Evolutionary conservation across 37 sponge, comb jelly and placozoan genomes (phyloP).

Genomic region (Corticium candelabrum): DNA sequence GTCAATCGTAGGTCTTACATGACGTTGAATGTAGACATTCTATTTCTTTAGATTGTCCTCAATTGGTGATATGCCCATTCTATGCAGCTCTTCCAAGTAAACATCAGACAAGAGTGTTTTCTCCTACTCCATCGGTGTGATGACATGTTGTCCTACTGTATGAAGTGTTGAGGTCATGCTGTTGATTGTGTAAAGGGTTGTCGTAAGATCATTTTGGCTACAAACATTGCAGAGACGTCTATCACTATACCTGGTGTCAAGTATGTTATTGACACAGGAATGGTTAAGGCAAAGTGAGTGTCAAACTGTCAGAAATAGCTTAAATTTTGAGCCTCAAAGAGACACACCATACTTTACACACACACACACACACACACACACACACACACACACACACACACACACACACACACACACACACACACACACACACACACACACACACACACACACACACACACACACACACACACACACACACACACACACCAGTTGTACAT

Average conservation of each 20-base stretch:
- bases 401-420: too few species aligned
- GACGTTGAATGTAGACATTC: conserved; percentile 49
- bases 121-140: conserved; percentile 11
- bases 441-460: too few species aligned
- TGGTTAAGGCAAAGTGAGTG: conserved; percentile 63
- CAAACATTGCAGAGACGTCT: conserved; percentile 94
- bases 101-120: conserved; percentile 58
- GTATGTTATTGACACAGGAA: conserved; percentile 84
- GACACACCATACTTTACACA: too few species aligned
- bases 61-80: conserved; percentile 58
- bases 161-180: background rate
- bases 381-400: too few species aligned
- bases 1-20: conserved; percentile 57
- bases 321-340: background rate
- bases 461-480: too few species aligned
- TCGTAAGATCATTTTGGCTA: conserved; percentile 86
- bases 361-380: too few species aligned
- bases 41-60: conserved; percentile 37
- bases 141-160: background rate
- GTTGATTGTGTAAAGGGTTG: conserved; percentile 17
- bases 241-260: conserved; percentile 78
- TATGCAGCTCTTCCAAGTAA: conserved; percentile 81
- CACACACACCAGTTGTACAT: too few species aligned
- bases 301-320: background rate
- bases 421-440: too few species aligned